Conservation (phyloP, 2,888 invertebrate genomes). For the Leptopilina myrica region DNA sequence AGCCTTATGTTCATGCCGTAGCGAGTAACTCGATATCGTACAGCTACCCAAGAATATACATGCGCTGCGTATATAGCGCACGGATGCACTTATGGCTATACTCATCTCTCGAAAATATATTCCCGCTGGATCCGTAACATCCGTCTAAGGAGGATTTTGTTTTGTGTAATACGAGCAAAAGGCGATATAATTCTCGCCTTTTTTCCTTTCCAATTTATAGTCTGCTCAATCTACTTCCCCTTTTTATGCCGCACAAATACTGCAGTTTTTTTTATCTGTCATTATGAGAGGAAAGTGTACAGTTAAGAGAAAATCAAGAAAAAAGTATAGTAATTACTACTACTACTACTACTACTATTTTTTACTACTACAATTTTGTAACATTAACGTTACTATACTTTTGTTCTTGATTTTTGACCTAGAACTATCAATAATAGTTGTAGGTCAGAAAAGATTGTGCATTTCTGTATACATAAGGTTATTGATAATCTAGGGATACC, state of each 20-base stretch:
- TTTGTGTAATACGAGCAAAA: conserved; percentile 28
- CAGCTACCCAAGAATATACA: conserved; percentile 52
- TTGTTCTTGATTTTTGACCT: too few species aligned
- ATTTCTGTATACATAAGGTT: too few species aligned
- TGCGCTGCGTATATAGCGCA: conserved; percentile 9
- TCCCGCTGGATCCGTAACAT: conserved; percentile 31
- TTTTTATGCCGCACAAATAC: neutral
- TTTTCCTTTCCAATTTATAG: neutral
- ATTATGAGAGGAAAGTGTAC: too few species aligned
- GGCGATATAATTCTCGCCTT: conserved; percentile 3
- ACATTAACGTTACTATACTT: too few species aligned
- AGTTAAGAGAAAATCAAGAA: too few species aligned
- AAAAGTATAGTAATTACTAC: too few species aligned
- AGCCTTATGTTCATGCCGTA: conserved; percentile 62
- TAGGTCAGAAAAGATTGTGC: too few species aligned
- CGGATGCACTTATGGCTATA: conserved; percentile 38
- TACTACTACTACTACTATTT: too few species aligned
- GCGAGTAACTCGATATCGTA: conserved; percentile 68
- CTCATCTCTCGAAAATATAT: conserved; percentile 28
- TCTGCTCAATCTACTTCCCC: neutral
- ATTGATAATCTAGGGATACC: too few species aligned
- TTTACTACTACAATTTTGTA: too few species aligned
- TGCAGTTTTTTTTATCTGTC: too few species aligned
- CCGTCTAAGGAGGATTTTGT: conserved; percentile 26
- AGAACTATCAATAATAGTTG: too few species aligned